A percentile compares a stretch with the other conserved stretches of the same genome.
phyloP scores from a whole-genome alignment of 2,797 vertebrate genomes.

The Chaetophractus vellerosus region DNA sequence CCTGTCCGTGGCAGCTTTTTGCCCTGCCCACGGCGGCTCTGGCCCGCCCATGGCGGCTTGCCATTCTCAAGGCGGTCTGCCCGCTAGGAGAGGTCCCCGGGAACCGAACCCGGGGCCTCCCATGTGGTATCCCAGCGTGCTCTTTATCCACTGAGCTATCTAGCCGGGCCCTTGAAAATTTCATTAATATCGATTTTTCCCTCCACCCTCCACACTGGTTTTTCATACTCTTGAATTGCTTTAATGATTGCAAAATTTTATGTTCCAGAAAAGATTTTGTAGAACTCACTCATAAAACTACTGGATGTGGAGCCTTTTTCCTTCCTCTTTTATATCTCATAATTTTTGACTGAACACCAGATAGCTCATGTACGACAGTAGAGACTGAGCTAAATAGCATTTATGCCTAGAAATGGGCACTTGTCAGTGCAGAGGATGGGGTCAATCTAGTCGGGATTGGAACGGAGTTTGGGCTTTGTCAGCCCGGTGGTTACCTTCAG shows the following conservation, averaged over 20 bases:
- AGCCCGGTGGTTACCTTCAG: not conserved
- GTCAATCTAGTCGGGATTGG: not conserved
- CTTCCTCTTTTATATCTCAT: not conserved
- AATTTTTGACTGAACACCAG: not conserved
- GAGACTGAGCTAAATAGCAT: not conserved
- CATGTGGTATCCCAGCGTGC: no score
- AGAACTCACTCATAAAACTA: slow-evolving; percentile 53
- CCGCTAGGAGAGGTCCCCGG: no score
- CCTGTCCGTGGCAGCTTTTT: no score
- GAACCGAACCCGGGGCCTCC: no score
- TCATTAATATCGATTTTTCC: slow-evolving; percentile 1
- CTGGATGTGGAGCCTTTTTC: not conserved
- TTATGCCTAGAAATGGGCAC: not conserved
- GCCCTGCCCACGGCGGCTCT: no score
- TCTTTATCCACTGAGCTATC: no score
- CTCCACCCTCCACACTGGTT: not conserved
- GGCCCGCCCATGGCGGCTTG: no score
- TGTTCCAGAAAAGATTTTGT: not conserved
- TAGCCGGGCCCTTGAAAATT: not conserved
- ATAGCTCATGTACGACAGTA: not conserved
- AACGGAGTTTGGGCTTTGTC: not conserved
- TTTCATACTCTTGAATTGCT: not conserved
- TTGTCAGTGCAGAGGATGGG: not conserved
- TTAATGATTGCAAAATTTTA: not conserved
- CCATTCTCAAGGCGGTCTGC: no score